These are phyloP conservation scores for Gortyna flavago DNA, from an alignment of 2,888 invertebrate species.

Conservation along the genomic window DNA sequence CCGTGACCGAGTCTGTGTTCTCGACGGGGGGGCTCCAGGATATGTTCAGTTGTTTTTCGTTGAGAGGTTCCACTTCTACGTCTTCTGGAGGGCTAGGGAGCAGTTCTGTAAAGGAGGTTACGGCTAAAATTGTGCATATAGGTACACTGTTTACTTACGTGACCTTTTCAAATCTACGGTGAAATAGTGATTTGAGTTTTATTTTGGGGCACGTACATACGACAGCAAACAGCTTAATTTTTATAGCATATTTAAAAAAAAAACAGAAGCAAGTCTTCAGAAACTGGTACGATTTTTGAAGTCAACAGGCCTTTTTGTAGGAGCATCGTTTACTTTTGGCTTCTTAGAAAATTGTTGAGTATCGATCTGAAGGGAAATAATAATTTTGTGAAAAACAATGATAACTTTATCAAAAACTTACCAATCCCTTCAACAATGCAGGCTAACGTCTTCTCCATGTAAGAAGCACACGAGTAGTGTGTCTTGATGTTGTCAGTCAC, in stretches of 20 bases:
- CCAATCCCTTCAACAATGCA: slow-evolving; percentile 92
- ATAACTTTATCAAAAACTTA: not conserved
- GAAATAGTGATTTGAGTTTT: no score
- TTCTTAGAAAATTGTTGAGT: not conserved
- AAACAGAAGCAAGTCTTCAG: not conserved
- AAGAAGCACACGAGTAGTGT: slow-evolving; percentile 95
- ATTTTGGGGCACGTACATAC: not conserved
- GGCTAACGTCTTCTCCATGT: slow-evolving; percentile 94
- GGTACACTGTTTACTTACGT: not conserved
- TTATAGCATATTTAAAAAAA: not conserved
- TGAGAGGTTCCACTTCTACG: slow-evolving; percentile 93
- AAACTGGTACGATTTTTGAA: not conserved
- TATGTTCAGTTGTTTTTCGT: slow-evolving; percentile 93
- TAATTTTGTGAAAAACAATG: not conserved
- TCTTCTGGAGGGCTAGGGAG: slow-evolving; percentile 94
- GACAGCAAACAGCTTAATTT: not conserved
- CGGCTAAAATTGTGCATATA: not conserved
- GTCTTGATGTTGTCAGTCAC: slow-evolving; percentile 95
- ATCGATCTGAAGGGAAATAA: not conserved
- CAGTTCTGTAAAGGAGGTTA: slow-evolving; percentile 87
- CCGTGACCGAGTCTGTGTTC: slow-evolving; percentile 91
- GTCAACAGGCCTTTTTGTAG: not conserved
- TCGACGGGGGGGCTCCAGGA: slow-evolving; percentile 92
- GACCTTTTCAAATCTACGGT: not conserved
- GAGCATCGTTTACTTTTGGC: not conserved